Conservation (phyloP, 2,797 vertebrate species). For the Carcharodon carcharias region DNA sequence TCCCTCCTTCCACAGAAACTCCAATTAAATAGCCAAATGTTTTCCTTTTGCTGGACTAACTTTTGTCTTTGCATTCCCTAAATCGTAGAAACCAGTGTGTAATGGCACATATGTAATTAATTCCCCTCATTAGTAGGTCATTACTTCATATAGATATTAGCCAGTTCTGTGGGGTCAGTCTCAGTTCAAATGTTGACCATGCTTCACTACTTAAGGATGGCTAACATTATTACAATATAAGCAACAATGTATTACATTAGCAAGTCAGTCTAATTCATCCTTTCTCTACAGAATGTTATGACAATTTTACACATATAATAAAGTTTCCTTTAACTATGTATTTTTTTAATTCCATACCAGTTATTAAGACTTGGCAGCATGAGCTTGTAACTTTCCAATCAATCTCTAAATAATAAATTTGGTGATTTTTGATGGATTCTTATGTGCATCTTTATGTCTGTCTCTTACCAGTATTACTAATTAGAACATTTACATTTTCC, state of each 20-base stretch:
- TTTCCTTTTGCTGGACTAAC: neutral
- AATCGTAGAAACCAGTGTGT: neutral
- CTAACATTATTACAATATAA: neutral
- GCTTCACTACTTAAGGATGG: neutral
- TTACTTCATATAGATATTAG: neutral
- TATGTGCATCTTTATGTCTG: neutral
- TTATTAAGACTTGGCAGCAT: neutral
- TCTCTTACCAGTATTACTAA: neutral
- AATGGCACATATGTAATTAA: neutral
- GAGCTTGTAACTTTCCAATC: neutral
- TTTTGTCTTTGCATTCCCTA: neutral
- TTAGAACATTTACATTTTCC: neutral
- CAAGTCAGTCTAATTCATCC: neutral
- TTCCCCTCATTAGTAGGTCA: neutral
- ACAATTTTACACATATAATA: neutral
- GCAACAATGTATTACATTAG: neutral
- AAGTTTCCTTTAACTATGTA: neutral
- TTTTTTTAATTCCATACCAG: neutral
- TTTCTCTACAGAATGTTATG: neutral
- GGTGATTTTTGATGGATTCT: neutral
- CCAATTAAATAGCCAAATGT: neutral
- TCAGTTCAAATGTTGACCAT: neutral
- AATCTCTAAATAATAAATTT: neutral
- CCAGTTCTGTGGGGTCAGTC: neutral
- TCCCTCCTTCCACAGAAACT: neutral